phyloP scores from a whole-genome alignment of 1,140 invertebrate genomes.

The Drosophila guanche region DNA sequence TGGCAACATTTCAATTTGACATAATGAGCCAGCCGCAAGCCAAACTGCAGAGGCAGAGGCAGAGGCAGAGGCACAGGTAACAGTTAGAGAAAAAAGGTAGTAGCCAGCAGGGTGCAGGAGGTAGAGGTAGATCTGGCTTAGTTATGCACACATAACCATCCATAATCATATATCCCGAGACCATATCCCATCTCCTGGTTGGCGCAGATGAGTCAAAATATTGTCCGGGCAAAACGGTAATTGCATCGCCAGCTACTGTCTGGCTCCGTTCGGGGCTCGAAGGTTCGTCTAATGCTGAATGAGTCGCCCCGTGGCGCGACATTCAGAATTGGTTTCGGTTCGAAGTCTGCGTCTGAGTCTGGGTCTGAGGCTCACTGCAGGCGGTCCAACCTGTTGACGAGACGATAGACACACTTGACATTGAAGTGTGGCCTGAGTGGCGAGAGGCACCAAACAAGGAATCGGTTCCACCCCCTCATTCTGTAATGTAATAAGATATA shows the following conservation, averaged over 20 bases:
- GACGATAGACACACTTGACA: constrained; percentile 53
- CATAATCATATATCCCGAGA: constrained; percentile 9
- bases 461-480: constrained; percentile 16
- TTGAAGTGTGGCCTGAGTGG: constrained; percentile 45
- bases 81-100: too few species aligned
- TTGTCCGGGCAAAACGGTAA: constrained; percentile 55
- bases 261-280: constrained; percentile 20
- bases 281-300: constrained; percentile 54
- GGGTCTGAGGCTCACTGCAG: constrained; percentile 38
- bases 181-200: constrained; percentile 2
- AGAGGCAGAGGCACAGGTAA: constrained; percentile 1
- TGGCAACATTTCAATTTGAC: constrained; percentile 82
- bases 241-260: constrained; percentile 66
- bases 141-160: constrained; percentile 24
- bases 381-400: constrained; percentile 75
- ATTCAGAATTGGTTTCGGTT: constrained; percentile 36
- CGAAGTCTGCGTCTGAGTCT: constrained; percentile 13
- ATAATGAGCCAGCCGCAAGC: constrained; percentile 74
- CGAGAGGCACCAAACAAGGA: constrained; percentile 45
- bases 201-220: constrained; percentile 39
- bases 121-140: constrained; percentile 29
- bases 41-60: constrained; percentile 8
- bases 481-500: constrained; percentile 29
- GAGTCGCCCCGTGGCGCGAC: constrained; percentile 70
- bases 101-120: too few species aligned